Percentiles rank a stretch among this genome's conserved stretches.
These are phyloP conservation scores for Hippocampus guttulatus DNA, from an alignment of 2,113 vertebrate genomes.

Conservation along the genomic window DNA sequence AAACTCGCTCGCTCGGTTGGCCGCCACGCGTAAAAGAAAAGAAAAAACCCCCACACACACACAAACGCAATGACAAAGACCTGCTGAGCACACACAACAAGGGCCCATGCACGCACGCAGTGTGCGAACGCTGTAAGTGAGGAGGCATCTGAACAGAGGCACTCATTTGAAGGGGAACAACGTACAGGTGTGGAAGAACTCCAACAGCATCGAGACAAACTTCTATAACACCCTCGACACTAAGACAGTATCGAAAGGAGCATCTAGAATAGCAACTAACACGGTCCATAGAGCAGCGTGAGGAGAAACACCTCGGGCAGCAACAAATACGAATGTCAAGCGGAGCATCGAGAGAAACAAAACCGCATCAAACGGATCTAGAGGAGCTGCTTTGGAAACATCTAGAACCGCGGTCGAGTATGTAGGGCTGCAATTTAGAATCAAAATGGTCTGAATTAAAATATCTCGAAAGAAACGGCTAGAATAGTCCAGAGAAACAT, in stretches of 20 bases:
- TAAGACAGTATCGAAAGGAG: not conserved
- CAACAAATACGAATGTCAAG: too few relatives aligned
- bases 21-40: not conserved
- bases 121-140: slow-evolving; percentile 56
- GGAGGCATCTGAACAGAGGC: slow-evolving; percentile 58
- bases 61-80: slow-evolving; percentile 35
- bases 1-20: slow-evolving; percentile 26
- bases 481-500: not conserved
- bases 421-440: not conserved
- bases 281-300: too few relatives aligned
- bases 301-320: too few relatives aligned
- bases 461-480: too few relatives aligned
- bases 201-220: not conserved
- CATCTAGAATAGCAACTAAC: not conserved
- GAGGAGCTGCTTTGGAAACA: not conserved
- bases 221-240: not conserved
- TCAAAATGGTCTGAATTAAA: not conserved
- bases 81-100: slow-evolving; percentile 12
- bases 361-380: too few relatives aligned
- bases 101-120: slow-evolving; percentile 14
- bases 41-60: slow-evolving; percentile 29
- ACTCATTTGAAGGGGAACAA: slow-evolving; percentile 48
- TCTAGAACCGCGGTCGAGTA: too few relatives aligned
- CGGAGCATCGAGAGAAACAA: too few relatives aligned
- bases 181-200: not conserved